Evolutionary conservation across 2,888 invertebrate genomes (phyloP).

Genomic region (Drosophila macrospina): DNA sequence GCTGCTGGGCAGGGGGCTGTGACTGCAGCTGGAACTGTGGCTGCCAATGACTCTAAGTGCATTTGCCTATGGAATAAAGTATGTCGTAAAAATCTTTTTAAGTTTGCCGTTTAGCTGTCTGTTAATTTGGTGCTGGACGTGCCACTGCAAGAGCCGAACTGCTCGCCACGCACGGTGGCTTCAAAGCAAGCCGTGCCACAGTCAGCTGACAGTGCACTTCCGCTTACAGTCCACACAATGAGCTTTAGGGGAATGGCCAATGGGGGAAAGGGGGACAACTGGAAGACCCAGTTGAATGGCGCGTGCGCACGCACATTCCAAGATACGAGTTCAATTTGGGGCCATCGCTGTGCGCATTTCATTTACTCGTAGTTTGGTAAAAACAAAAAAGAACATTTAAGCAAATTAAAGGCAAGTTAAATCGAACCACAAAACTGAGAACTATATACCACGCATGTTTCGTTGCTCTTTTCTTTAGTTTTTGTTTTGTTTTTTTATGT

Average conservation of each 20-base stretch:
- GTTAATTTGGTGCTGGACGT: conserved; percentile 65
- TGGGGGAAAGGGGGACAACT: not conserved
- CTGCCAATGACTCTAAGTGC: conserved; percentile 2
- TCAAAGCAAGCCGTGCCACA: conserved; percentile 37
- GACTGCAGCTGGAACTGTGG: conserved; percentile 7
- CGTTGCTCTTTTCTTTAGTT: conserved; percentile 7
- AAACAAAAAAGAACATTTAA: conserved; percentile 42
- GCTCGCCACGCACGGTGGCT: conserved; percentile 37
- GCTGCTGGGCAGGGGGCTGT: conserved; percentile 28
- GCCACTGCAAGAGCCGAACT: conserved; percentile 52
- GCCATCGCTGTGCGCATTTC: conserved; percentile 57
- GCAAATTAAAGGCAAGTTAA: conserved; percentile 48
- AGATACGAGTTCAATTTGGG: conserved; percentile 30
- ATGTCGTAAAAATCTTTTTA: conserved; percentile 60
- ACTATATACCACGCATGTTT: conserved; percentile 17
- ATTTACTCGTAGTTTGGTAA: conserved; percentile 41
- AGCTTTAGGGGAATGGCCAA: too few relatives aligned
- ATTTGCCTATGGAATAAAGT: conserved; percentile 60
- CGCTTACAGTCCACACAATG: conserved; percentile 28
- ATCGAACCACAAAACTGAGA: conserved; percentile 21
- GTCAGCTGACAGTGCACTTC: conserved; percentile 72
- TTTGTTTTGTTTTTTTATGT: conserved; percentile 21
- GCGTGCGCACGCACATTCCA: conserved; percentile 68
- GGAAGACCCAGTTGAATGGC: conserved; percentile 21
- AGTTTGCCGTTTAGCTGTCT: conserved; percentile 63